Evolutionary conservation across 2,888 invertebrate species (phyloP).

Genomic region (Electrophaes corylata): DNA sequence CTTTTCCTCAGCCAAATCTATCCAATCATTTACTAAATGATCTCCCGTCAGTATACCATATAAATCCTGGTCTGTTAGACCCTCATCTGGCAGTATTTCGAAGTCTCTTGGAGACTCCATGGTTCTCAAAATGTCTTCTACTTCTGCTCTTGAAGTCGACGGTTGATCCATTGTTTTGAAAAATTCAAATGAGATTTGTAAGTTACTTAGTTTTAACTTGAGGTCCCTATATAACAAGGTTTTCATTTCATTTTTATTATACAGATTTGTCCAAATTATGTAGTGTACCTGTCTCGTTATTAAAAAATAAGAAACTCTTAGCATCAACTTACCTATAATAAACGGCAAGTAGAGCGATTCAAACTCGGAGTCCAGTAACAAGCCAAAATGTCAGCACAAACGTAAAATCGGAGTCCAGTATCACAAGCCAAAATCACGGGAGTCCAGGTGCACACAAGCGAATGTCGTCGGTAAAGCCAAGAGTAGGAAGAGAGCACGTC

Average conservation of each 20-base stretch:
- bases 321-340: too few species aligned
- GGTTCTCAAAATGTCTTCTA: conserved; percentile 27
- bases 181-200: conserved; percentile 18
- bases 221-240: conserved; percentile 12
- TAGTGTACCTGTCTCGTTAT: too few species aligned
- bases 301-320: too few species aligned
- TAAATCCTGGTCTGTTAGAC: conserved; percentile 29
- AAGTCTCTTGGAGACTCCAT: conserved; percentile 30
- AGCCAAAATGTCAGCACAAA: too few species aligned
- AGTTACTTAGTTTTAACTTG: conserved; percentile 15
- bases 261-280: too few species aligned
- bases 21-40: conserved; percentile 28
- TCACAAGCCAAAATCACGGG: too few species aligned
- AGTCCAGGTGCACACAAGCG: too few species aligned
- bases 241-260: not conserved
- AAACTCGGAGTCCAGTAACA: too few species aligned
- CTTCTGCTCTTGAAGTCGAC: conserved; percentile 28
- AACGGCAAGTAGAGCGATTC: too few species aligned
- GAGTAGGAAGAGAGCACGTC: too few species aligned
- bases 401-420: too few species aligned
- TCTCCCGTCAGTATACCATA: conserved; percentile 30
- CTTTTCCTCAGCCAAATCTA: conserved; percentile 32
- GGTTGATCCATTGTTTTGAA: conserved; percentile 27
- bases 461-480: too few species aligned
- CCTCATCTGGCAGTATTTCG: conserved; percentile 24